A percentile compares a stretch with the other conserved stretches of the same genome.
Evolutionary conservation across 1,140 invertebrate genomes (phyloP).

Genomic region (Bradynema listronoti): DNA sequence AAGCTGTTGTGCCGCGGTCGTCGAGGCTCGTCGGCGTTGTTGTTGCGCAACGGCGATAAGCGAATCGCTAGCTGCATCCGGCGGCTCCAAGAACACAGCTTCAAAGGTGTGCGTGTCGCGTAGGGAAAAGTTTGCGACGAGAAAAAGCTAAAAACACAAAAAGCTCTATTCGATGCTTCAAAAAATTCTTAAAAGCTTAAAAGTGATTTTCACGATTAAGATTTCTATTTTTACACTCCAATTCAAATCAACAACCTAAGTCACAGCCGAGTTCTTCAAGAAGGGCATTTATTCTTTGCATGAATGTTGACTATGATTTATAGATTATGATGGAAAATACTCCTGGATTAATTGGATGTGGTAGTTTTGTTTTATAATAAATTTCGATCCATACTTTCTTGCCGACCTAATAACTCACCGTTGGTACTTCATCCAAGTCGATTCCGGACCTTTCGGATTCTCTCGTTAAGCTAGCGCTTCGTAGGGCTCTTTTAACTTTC

Average conservation of each 20-base stretch:
- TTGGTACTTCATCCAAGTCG: slow-evolving; percentile 68
- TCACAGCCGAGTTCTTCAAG: too few species aligned
- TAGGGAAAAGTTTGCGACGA: slow-evolving; percentile 73
- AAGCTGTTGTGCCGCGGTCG: slow-evolving; percentile 7
- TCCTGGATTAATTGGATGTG: too few species aligned
- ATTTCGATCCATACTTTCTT: too few species aligned
- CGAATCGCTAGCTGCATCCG: slow-evolving; percentile 28
- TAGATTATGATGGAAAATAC: too few species aligned
- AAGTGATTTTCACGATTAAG: not conserved
- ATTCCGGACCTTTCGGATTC: slow-evolving; percentile 26
- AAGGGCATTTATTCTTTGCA: too few species aligned
- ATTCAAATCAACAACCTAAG: too few species aligned
- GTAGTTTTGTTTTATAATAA: too few species aligned
- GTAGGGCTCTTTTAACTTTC: slow-evolving; percentile 36
- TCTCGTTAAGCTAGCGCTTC: slow-evolving; percentile 21
- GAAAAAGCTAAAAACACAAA: slow-evolving; percentile 67
- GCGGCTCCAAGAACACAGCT: slow-evolving; percentile 70
- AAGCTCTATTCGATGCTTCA: slow-evolving; percentile 4
- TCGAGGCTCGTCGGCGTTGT: not conserved
- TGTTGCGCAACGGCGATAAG: slow-evolving; percentile 23
- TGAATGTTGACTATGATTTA: too few species aligned
- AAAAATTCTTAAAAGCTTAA: too few species aligned
- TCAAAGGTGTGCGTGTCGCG: slow-evolving; percentile 75
- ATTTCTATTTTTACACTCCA: not conserved
- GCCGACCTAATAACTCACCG: slow-evolving; percentile 60